Base-by-base conservation (phyloP, 2,888 invertebrate species). In the Andrena chrysosceles region DNA sequence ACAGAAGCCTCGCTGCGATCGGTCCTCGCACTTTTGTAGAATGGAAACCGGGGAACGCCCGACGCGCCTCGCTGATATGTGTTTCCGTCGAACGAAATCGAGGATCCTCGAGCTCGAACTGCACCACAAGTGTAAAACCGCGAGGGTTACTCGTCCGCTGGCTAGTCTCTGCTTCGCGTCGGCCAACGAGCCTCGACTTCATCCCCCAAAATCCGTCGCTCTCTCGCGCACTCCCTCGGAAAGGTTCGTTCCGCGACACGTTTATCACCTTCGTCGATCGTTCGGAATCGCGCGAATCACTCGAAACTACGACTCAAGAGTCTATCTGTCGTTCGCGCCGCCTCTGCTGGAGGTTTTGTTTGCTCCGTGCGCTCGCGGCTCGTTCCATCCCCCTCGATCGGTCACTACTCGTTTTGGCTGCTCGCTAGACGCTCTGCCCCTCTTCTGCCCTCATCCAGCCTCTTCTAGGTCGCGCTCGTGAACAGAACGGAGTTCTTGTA, bases 401-500 rank as follows among this genome's bases (percentile, higher is more conserved):
- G 81, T 67, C 85, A 77, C 87, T 85, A 88, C 83, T 89, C 84
- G 86, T 77, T 83, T 79, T 81, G 86, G 86, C 84, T 83, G 83
- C 81, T 88, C 81, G 85, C 59, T 80, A 77, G 68, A 69, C 82
- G 87, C 71, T 89, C 82, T 76, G 83, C 82, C 72, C 73, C 85
- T 69, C 87, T 77, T 77, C 83, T 77, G 70, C 79, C 84, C 77
- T 92, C 92, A 52, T 91, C 91, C 77, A 85, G 87, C 86, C 85
- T 91, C 88, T 91, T 92, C 93, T 96, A 96, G 94, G 98, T 98
- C 93, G 98, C 98, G 93, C 97, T 97, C 91, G 97, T 97, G 94
- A 98, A 98, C 87, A 98, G 95, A 88, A 98, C 97, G 49, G 98
- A 98, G 94, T 97, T 98, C 95, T 98, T 98, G 95, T 98, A 98